phyloP scores from a whole-genome alignment of 2,113 vertebrate species.

The Cisticola juncidis region DNA sequence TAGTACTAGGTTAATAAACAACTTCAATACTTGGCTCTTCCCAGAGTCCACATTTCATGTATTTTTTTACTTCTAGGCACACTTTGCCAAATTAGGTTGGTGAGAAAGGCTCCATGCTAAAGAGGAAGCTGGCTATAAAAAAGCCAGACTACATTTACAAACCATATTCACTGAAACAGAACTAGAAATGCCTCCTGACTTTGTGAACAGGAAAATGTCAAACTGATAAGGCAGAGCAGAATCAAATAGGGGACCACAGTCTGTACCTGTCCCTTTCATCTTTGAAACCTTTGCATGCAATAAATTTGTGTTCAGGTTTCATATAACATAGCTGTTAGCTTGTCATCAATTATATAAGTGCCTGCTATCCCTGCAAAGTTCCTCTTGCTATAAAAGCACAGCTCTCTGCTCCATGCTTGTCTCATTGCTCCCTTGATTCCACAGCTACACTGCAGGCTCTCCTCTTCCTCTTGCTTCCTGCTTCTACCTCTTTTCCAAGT shows the following conservation, averaged over 20 bases:
- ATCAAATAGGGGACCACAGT: background rate
- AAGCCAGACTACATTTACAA: background rate
- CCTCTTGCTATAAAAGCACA: background rate
- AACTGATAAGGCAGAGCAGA: background rate
- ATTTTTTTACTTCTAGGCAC: background rate
- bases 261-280: background rate
- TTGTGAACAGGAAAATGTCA: background rate
- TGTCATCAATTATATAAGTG: background rate
- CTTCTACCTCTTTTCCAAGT: background rate
- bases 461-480: background rate
- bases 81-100: background rate
- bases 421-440: background rate
- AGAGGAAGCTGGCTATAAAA: background rate
- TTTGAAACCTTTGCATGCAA: background rate
- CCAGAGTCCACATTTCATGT: fast-evolving
- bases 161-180: background rate
- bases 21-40: background rate
- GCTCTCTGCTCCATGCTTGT: background rate
- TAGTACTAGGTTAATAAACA: background rate
- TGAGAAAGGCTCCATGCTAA: background rate
- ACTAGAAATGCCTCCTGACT: background rate
- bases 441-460: background rate
- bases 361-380: background rate
- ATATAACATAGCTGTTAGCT: background rate
- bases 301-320: background rate